Conservation (phyloP, 2,888 invertebrate genomes). For the Sesia apiformis region DNA sequence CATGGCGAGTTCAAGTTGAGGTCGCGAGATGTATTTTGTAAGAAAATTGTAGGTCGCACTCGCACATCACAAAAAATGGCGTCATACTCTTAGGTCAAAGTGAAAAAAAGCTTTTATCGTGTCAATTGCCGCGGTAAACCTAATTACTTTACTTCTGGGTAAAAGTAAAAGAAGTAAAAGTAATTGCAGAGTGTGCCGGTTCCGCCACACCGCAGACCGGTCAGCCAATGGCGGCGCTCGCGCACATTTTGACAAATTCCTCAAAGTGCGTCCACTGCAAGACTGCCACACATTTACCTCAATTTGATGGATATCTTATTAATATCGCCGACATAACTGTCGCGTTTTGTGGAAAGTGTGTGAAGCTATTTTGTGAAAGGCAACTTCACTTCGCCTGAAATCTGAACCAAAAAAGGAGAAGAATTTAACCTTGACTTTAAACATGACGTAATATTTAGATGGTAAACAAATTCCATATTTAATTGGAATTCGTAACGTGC, state of each 20-base stretch:
- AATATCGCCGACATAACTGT: constrained; percentile 8
- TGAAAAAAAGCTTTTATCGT: no score
- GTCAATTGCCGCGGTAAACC: neutral
- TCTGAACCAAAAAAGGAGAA: neutral
- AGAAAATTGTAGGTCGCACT: neutral
- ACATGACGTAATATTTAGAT: neutral
- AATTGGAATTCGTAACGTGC: neutral
- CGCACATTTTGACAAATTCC: constrained; percentile 7
- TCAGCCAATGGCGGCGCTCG: constrained; percentile 6
- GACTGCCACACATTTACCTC: no score
- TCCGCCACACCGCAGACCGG: constrained; percentile 2
- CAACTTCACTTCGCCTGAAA: neutral
- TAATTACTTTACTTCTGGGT: neutral
- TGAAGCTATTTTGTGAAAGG: constrained; percentile 17
- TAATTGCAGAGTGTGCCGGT: constrained; percentile 11
- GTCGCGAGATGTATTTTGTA: constrained; percentile 10
- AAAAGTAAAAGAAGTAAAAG: constrained; percentile 16
- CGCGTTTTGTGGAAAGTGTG: constrained; percentile 10
- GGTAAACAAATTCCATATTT: neutral
- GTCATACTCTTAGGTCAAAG: no score
- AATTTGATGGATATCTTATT: constrained; percentile 15
- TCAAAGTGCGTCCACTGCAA: constrained; percentile 1
- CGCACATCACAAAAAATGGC: neutral
- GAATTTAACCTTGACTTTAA: neutral
- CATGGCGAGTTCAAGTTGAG: constrained; percentile 9